Percentiles rank a stretch among this genome's conserved stretches.
These are phyloP conservation scores for Triplophysa rosa DNA, from an alignment of 2,113 vertebrate species.

Conservation along the genomic window DNA sequence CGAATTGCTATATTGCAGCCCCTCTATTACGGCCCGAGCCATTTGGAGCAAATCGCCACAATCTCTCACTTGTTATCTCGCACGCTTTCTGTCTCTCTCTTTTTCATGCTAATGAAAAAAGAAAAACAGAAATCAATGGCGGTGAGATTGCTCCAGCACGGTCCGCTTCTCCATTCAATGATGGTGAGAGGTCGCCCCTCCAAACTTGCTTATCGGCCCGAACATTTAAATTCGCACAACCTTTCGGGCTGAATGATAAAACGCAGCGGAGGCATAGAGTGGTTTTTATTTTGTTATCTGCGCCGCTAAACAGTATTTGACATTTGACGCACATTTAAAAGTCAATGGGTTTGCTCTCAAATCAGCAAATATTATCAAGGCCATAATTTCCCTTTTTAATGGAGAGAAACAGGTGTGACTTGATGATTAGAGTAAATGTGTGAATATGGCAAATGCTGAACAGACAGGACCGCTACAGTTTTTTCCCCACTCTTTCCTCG, in stretches of 20 bases:
- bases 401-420: constrained; percentile 49
- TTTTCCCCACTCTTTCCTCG: background rate
- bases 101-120: constrained; percentile 34
- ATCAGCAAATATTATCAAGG: constrained; percentile 59
- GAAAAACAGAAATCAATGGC: constrained; percentile 61
- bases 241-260: constrained; percentile 29
- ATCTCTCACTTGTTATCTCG: constrained; percentile 46
- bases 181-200: constrained; percentile 17
- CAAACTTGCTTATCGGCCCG: constrained; percentile 51
- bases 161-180: constrained; percentile 61
- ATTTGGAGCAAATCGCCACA: constrained; percentile 45
- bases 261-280: background rate
- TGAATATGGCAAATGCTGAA: constrained; percentile 12
- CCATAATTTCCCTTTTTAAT: constrained; percentile 53
- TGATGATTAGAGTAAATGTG: constrained; percentile 27
- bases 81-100: constrained; percentile 10
- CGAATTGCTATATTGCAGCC: constrained; percentile 50
- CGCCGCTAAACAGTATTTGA: constrained; percentile 60
- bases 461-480: background rate
- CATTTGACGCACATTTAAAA: constrained; percentile 66
- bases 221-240: constrained; percentile 51
- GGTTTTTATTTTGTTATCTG: constrained; percentile 4
- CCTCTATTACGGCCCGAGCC: constrained; percentile 55
- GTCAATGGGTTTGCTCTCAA: constrained; percentile 58
- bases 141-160: constrained; percentile 43